Evolutionary conservation across 1,140 invertebrate species (phyloP).

Genomic region (Diachasma alloeum): DNA sequence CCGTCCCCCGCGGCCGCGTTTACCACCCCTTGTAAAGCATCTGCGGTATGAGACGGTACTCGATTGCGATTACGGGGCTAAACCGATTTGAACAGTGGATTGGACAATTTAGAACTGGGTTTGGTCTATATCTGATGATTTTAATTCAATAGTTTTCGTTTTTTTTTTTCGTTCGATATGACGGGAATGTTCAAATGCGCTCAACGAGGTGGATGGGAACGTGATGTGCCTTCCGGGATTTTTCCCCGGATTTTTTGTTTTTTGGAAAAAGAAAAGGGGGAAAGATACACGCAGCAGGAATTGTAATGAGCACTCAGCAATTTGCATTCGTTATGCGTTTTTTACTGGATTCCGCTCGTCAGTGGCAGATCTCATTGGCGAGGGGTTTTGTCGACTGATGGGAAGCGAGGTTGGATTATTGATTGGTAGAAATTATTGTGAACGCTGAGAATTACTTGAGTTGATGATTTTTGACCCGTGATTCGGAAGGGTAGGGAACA

Average conservation of each 20-base stretch:
- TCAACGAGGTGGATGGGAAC: conserved; percentile 1
- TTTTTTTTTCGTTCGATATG: background rate
- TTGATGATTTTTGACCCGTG: too few species aligned
- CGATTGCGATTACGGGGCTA: background rate
- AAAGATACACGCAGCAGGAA: conserved; percentile 17
- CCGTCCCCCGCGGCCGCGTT: background rate
- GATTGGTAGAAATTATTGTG: background rate
- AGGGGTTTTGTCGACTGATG: background rate
- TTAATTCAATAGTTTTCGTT: background rate
- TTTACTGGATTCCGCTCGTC: conserved; percentile 13
- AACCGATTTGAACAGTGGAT: background rate
- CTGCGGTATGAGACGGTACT: background rate
- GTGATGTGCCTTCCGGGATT: conserved; percentile 14
- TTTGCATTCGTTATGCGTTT: conserved; percentile 30
- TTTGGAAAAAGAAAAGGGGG: background rate
- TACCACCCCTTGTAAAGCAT: background rate
- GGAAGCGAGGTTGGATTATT: background rate
- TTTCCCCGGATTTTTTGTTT: background rate
- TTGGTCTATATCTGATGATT: background rate
- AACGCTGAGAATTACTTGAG: too few species aligned
- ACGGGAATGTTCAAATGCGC: background rate
- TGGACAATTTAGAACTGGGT: background rate
- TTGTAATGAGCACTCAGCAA: conserved; percentile 32
- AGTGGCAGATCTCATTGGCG: background rate
- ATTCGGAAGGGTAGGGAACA: too few species aligned